Percentiles rank a stretch among this genome's conserved stretches.
Conservation (phyloP, 2,888 invertebrate species). For the Proisotoma minuta region DNA sequence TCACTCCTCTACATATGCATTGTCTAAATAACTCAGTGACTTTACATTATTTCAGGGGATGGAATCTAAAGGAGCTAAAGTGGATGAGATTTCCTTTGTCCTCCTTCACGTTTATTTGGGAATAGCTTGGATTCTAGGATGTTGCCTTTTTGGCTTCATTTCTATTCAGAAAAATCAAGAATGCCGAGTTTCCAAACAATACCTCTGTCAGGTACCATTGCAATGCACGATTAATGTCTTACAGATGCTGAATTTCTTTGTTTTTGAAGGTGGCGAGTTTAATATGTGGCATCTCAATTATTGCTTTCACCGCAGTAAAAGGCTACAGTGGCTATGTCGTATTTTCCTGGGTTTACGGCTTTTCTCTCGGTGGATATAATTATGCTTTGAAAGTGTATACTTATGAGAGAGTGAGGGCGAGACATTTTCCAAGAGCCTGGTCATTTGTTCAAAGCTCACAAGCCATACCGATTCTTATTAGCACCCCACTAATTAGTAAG, state of each 20-base stretch:
- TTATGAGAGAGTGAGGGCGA: constrained; percentile 76
- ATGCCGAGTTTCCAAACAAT: constrained; percentile 78
- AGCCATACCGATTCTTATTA: constrained; percentile 8
- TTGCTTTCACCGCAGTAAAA: constrained; percentile 64
- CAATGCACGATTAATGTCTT: not conserved
- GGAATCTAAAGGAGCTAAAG: constrained; percentile 25
- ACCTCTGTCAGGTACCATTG: constrained; percentile 61
- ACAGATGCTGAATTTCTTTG: not conserved
- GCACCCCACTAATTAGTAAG: constrained; percentile 10
- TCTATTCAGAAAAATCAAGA: constrained; percentile 76
- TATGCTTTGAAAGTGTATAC: constrained; percentile 86
- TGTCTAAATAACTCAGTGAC: too few species aligned
- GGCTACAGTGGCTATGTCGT: constrained; percentile 67
- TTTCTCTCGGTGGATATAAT: constrained; percentile 82
- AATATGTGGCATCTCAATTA: constrained; percentile 69
- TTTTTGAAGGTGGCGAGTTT: constrained; percentile 64
- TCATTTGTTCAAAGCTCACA: constrained; percentile 67
- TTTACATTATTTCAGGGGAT: constrained; percentile 25
- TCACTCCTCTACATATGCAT: too few species aligned
- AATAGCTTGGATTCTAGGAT: constrained; percentile 76
- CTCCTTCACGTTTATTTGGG: constrained; percentile 69
- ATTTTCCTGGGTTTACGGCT: constrained; percentile 56
- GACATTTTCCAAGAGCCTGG: constrained; percentile 83
- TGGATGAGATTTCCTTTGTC: constrained; percentile 30
- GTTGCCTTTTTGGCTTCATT: constrained; percentile 72